Percentiles rank a stretch among this genome's conserved stretches.
These are phyloP conservation scores for Aleiodes sp. DNA, from an alignment of 1,140 invertebrate genomes.

Conservation along the genomic window DNA sequence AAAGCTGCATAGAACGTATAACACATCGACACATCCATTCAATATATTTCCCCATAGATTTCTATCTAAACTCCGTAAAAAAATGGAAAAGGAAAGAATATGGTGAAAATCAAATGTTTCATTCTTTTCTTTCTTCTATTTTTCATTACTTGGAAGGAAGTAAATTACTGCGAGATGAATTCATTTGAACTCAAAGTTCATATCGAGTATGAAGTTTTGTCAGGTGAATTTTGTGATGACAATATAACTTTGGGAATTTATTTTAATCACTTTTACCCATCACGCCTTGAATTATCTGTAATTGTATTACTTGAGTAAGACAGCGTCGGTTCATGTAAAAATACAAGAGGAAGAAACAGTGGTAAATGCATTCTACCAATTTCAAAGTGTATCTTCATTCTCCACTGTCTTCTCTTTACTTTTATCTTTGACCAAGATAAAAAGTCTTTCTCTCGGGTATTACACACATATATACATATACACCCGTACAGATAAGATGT, in stretches of 20 bases:
- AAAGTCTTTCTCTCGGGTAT: neutral
- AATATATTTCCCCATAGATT: constrained; percentile 4
- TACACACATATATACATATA: no score
- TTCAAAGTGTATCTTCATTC: neutral
- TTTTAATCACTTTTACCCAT: constrained; percentile 10
- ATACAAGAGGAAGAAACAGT: no score
- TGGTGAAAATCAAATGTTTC: no score
- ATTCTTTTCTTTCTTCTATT: no score
- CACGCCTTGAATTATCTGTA: neutral
- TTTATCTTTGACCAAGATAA: neutral
- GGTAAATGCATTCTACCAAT: neutral
- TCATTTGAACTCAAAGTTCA: neutral
- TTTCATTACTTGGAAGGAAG: no score
- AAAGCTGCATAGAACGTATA: constrained; percentile 5
- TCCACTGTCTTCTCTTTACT: neutral
- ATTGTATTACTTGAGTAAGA: neutral
- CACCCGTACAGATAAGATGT: no score
- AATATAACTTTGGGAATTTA: neutral
- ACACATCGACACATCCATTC: neutral
- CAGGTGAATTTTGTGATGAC: neutral
- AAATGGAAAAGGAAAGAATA: no score
- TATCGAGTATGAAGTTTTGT: neutral
- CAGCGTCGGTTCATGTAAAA: neutral
- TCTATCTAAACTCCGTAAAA: neutral
- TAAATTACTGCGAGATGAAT: no score